These are phyloP conservation scores for Cremastinae sp. DNA, from an alignment of 2,888 invertebrate genomes.

Conservation along the genomic window DNA sequence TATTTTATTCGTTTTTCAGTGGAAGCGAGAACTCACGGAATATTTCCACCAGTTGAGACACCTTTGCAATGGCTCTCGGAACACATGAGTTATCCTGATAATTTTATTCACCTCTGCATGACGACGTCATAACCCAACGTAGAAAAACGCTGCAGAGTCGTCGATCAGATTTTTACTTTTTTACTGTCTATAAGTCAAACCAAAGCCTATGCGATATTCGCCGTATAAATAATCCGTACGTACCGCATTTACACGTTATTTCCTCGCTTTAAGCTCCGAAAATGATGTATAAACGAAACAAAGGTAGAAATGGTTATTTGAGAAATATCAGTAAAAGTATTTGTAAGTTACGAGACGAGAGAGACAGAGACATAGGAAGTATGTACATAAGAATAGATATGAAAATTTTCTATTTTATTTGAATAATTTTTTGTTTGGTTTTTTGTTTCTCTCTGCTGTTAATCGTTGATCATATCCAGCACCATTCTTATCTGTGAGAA, in stretches of 20 bases:
- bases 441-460: too few species aligned
- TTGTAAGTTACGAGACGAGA: too few species aligned
- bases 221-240: conserved; percentile 33
- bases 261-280: conserved; percentile 31
- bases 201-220: neutral
- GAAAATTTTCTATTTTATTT: neutral
- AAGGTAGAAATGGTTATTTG: conserved; percentile 33
- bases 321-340: conserved; percentile 13
- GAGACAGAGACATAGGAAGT: too few species aligned
- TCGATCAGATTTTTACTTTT: conserved; percentile 65
- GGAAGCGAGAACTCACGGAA: conserved; percentile 92
- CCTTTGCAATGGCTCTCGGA: conserved; percentile 98
- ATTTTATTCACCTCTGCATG: conserved; percentile 95
- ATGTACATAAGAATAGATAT: neutral
- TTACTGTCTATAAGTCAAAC: conserved; percentile 55
- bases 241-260: conserved; percentile 56
- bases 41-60: conserved; percentile 92
- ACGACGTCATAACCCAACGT: conserved; percentile 71
- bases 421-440: too few species aligned
- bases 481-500: neutral
- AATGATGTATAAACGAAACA: neutral
- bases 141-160: neutral
- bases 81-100: conserved; percentile 98
- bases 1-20: conserved; percentile 83
- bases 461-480: too few species aligned